Evolutionary conservation across 1,140 invertebrate species (phyloP).

Genomic region (Lasaia peninsularis): DNA sequence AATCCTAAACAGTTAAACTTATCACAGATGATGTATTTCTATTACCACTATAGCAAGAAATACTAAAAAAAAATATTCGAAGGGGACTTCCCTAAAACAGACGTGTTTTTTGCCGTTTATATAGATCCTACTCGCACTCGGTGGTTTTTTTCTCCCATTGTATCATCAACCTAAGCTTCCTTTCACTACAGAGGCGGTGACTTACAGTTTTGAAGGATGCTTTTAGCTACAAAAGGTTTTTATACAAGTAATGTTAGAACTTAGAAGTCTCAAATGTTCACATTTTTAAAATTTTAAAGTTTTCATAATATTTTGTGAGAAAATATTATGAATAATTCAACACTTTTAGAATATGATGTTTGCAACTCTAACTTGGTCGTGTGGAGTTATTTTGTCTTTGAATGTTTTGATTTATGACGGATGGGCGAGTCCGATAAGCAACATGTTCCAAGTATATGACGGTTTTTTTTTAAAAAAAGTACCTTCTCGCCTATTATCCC

Average conservation of each 20-base stretch:
- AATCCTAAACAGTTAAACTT: too few relatives aligned
- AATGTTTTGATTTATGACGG: background rate
- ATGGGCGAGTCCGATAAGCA: too few relatives aligned
- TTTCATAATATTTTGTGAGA: background rate
- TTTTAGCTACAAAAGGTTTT: constrained; percentile 34
- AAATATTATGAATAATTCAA: background rate
- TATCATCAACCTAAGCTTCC: constrained; percentile 19
- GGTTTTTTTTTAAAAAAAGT: too few relatives aligned
- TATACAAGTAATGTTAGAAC: constrained; percentile 27
- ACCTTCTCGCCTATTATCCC: too few relatives aligned
- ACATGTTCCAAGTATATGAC: too few relatives aligned
- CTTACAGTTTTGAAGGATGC: constrained; percentile 33
- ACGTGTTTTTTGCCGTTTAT: too few relatives aligned
- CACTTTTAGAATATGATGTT: background rate
- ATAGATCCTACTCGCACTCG: too few relatives aligned
- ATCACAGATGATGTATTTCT: too few relatives aligned
- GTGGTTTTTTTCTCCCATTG: background rate
- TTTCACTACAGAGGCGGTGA: constrained; percentile 37
- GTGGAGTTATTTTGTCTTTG: background rate
- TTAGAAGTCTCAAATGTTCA: constrained; percentile 27
- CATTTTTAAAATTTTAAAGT: constrained; percentile 4
- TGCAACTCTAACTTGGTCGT: background rate
- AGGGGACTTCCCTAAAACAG: too few relatives aligned
- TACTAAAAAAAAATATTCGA: too few relatives aligned
- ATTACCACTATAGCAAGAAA: too few relatives aligned